Evolutionary conservation across 2,113 vertebrate genomes (phyloP), one percentile per base, ranked within the genome.

Genomic region (Rhinopomastus cyanomelas): DNA sequence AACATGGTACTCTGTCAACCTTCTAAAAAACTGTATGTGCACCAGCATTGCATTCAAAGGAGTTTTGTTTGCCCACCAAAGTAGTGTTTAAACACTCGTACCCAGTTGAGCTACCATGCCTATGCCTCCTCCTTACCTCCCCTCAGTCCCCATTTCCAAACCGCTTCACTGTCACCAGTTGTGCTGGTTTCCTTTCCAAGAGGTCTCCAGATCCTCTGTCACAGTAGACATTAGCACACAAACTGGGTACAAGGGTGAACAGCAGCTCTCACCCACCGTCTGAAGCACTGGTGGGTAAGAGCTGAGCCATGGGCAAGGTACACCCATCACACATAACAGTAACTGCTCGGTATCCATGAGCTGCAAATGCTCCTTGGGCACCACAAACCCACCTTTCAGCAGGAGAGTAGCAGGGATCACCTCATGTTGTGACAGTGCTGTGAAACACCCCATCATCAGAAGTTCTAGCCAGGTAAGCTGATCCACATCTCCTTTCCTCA

Each of bases 191-290:
- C 51, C 59, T 39, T 27, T 69, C 46, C 30, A 6, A 51, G 46
- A 44, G 59, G 62, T 26, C 32, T 27, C 20, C 64, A 69, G 36
- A 46, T 36, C 49, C 49, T 16, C 57, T 52, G 74, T 11, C 3
- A 0, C 29, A 4, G 39, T n/a, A 25, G 25, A 19, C 49, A 48
- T 4, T 52, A 46, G 46, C 71, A 46, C 27, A n/a, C 0, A 3
- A 81, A 51, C 1, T 0, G 8, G 37, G 27, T 3, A 49, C 4
- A 37, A 23, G 15, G n/a, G 27, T 16, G 18, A 56, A 34, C 4
- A 6, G 7, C 53, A 72, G 75, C 68, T 66, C 55, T 46, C 11
- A 0, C 16, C 52, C 27, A 32, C 32, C 53, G 8, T 53, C 19
- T n/a, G 49, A 62, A 81, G 61, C 14, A 2, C 74, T 71, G 42